Base-by-base conservation (phyloP, 2,888 invertebrate genomes). In the Andrena minutula region DNA sequence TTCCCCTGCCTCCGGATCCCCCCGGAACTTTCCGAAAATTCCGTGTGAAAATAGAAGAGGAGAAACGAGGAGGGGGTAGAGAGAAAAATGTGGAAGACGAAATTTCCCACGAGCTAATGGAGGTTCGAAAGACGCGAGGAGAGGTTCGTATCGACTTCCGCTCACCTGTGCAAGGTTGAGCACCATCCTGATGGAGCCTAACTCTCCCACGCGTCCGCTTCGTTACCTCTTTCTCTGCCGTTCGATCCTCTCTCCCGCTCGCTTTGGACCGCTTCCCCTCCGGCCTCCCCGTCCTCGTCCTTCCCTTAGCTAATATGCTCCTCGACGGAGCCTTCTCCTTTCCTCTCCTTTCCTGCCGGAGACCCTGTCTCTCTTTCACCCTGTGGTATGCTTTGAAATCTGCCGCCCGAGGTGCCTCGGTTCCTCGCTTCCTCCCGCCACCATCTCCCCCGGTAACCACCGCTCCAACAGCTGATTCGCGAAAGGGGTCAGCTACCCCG, bases 191-290 rank as follows among this genome's bases (percentile, higher is more conserved):
- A 69, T 75, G 83, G 80, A 88, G 80, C 86, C 89, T 76, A 90
- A 90, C 90, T 90, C 92, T 92, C 92, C 92, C 92, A 92, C 92
- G 92, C 92, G 90, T 91, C 88, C 82, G n/a, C 49, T 66, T 28
- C 5, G 47, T 70, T 41, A 20, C 47, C 63, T 63, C 51, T 53
- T n/a, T 56, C 66, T 51, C 64, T 65, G 28, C 75, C 49, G 23
- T 49, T 75, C 66, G 56, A 28, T 53, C 60, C 28, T 30, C 68
- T 51, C 64, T 68, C 23, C 0, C 47, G 61, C 69, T 65, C 41
- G 49, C 70, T 75, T 74, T 20, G 61, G 20, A 66, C 61, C 68
- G 70, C 53, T 53, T 53, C 47, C 10, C 66, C 70, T 47, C 47
- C 28, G 7, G 23, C 2, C n/a, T n/a, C 41, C 8, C 56, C 8